Evolutionary conservation across 2,797 vertebrate genomes (phyloP).

Genomic region (Meriones psammophilus): DNA sequence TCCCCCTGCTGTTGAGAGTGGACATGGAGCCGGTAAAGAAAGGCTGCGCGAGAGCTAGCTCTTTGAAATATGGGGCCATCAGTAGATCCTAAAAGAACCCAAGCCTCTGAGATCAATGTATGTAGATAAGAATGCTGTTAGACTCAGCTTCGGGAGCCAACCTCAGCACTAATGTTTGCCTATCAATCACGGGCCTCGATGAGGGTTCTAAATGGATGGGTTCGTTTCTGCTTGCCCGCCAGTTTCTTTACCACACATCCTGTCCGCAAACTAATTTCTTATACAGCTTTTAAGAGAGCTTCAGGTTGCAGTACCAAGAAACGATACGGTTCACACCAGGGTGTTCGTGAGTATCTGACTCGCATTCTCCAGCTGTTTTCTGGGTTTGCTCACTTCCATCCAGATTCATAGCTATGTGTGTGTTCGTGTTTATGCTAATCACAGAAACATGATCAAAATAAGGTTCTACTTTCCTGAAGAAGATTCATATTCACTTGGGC

Average conservation of each 20-base stretch:
- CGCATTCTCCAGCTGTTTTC: slow-evolving; percentile 17
- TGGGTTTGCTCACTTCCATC: not conserved
- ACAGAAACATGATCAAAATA: not conserved
- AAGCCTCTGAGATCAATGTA: slow-evolving; percentile 60
- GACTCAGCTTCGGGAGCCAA: not conserved
- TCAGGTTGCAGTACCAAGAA: slow-evolving; percentile 30
- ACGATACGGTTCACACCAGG: not conserved
- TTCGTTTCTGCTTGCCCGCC: slow-evolving; percentile 45
- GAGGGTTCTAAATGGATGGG: not conserved
- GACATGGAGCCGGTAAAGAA: slow-evolving; percentile 16
- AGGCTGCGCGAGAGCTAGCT: slow-evolving; percentile 56
- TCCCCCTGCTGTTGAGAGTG: not conserved
- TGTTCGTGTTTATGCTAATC: not conserved
- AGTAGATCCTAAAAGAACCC: slow-evolving; percentile 39
- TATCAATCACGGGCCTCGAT: not conserved
- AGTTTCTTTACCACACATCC: slow-evolving; percentile 13
- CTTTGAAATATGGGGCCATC: slow-evolving; percentile 64
- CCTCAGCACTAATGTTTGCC: slow-evolving; percentile 51
- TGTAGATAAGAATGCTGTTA: slow-evolving; percentile 44
- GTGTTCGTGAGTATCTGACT: not conserved
- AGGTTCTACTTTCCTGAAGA: not conserved
- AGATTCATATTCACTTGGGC: not conserved
- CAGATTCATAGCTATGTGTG: not conserved
- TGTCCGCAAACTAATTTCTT: slow-evolving; percentile 38
- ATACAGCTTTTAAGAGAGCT: not conserved